Conservation (phyloP, 2,888 invertebrate genomes). For the Prosopocoilus inquinatus region DNA sequence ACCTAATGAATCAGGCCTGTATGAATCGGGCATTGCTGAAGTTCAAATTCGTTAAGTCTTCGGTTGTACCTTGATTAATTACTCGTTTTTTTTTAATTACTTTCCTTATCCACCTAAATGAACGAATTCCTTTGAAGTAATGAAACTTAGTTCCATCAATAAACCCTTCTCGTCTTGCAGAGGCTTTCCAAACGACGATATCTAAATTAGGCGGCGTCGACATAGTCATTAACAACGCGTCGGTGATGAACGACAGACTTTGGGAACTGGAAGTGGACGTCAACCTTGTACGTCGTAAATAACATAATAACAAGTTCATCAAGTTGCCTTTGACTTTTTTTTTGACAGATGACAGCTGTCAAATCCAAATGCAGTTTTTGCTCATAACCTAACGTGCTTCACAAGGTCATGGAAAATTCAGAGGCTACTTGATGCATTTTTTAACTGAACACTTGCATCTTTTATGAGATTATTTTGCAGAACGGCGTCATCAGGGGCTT, state of each 20-base stretch:
- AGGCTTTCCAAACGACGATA: slow-evolving; percentile 71
- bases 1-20: no score
- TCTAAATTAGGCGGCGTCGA: slow-evolving; percentile 71
- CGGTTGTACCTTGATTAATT: no score
- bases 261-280: slow-evolving; percentile 56
- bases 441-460: no score
- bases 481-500: slow-evolving; percentile 77
- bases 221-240: slow-evolving; percentile 61
- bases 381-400: not conserved
- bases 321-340: not conserved
- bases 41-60: no score
- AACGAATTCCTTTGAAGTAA: slow-evolving; percentile 5
- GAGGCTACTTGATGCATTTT: no score
- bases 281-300: slow-evolving; percentile 61
- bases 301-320: not conserved
- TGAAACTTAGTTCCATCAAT: not conserved
- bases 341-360: not conserved
- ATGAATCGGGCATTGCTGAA: no score
- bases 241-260: slow-evolving; percentile 45
- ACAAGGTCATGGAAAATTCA: no score
- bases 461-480: slow-evolving; percentile 46
- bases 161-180: slow-evolving; percentile 50
- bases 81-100: no score
- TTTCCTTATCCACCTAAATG: no score
- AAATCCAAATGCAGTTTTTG: not conserved